A percentile compares a stretch with the other conserved stretches of the same genome.
Evolutionary conservation across 1,140 invertebrate species (phyloP).

Genomic region (Pseudobourletiella spinata): DNA sequence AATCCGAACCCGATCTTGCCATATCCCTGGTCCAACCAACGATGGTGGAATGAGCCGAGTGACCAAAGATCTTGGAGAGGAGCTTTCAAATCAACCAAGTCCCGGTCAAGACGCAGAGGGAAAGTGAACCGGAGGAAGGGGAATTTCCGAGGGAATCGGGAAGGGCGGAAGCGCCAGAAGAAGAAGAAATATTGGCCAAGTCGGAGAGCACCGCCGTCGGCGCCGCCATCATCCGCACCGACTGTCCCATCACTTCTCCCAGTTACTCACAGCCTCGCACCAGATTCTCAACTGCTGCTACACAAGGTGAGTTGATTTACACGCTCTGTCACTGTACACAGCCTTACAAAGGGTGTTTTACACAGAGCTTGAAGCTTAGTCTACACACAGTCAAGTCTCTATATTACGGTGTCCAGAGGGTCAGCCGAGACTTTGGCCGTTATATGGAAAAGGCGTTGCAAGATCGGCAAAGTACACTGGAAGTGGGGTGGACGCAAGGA

Average conservation of each 20-base stretch:
- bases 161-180: no score
- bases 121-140: not conserved
- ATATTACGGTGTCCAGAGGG: no score
- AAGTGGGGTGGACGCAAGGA: no score
- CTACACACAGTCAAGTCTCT: not conserved
- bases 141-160: not conserved
- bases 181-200: slow-evolving; percentile 7
- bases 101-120: not conserved
- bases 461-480: no score
- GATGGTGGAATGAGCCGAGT: slow-evolving; percentile 1
- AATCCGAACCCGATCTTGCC: slow-evolving; percentile 1
- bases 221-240: not conserved
- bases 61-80: not conserved
- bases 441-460: no score
- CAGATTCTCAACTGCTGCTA: not conserved
- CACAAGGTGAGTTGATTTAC: slow-evolving; percentile 1
- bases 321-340: not conserved
- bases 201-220: not conserved
- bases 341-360: not conserved
- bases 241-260: not conserved
- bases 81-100: not conserved
- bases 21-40: not conserved
- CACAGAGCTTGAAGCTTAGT: not conserved
- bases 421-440: no score
- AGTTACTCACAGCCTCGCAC: not conserved